Evolutionary conservation across 2,888 invertebrate species (phyloP).

Genomic region (Leptogaster cylindrica): DNA sequence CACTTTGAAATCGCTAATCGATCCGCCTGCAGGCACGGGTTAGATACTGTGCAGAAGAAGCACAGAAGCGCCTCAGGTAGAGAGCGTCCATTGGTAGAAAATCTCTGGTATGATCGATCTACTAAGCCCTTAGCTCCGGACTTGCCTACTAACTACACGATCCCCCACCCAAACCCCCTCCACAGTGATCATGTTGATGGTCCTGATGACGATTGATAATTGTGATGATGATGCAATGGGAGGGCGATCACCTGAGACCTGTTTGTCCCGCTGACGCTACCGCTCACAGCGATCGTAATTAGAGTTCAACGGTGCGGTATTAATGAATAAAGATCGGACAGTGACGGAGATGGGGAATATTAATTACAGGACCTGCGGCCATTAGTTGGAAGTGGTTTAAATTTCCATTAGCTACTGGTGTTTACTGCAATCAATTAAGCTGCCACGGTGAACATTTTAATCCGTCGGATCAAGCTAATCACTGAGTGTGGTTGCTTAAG

Average conservation of each 20-base stretch:
- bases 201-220: too few species aligned
- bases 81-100: constrained; percentile 20
- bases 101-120: constrained; percentile 25
- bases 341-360: constrained; percentile 20
- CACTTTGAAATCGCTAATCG: constrained; percentile 34
- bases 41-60: background rate
- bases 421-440: constrained; percentile 6
- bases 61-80: background rate
- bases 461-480: constrained; percentile 6
- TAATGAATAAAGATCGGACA: background rate
- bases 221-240: constrained; percentile 29
- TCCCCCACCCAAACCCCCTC: too few species aligned
- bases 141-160: too few species aligned
- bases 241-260: constrained; percentile 36
- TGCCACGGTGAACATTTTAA: constrained; percentile 7
- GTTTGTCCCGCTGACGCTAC: background rate
- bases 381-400: constrained; percentile 1
- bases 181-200: too few species aligned
- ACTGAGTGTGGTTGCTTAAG: constrained; percentile 15
- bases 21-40: constrained; percentile 14
- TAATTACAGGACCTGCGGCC: constrained; percentile 30
- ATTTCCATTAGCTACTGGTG: constrained; percentile 39
- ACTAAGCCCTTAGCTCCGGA: background rate
- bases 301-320: background rate
- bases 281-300: constrained; percentile 10